Evolutionary conservation across 2,797 vertebrate species (phyloP).

Genomic region (Platalea minor): DNA sequence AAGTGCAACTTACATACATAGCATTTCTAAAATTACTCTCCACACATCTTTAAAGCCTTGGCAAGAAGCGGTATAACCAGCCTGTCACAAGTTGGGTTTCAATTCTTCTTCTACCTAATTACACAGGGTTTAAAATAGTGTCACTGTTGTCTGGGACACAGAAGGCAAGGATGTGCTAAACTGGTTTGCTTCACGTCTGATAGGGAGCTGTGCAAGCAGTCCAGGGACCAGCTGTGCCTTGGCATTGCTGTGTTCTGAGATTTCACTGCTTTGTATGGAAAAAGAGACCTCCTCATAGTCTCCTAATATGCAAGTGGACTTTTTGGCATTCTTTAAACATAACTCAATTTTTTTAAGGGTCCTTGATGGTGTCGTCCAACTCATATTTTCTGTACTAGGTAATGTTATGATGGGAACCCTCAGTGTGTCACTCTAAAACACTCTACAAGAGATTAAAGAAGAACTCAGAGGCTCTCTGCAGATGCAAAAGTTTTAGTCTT

Average conservation of each 20-base stretch:
- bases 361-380: background rate
- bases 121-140: background rate
- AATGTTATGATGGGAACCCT: background rate
- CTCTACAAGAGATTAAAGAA: background rate
- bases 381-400: background rate
- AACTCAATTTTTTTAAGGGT: background rate
- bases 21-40: conserved; percentile 46
- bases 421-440: background rate
- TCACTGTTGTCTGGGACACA: background rate
- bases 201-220: background rate
- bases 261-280: background rate
- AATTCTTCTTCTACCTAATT: background rate
- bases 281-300: background rate
- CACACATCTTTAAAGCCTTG: background rate
- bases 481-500: background rate
- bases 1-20: conserved; percentile 46
- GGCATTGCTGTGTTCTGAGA: background rate
- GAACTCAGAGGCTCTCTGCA: background rate
- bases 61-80: background rate
- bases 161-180: background rate
- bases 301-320: background rate
- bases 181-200: background rate
- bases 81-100: background rate
- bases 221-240: background rate
- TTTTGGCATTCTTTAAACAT: background rate